A percentile compares a stretch with the other conserved stretches of the same genome.
These are phyloP conservation scores for Ostrea denselamellosa DNA, from an alignment of 1,140 invertebrate genomes.

Conservation along the genomic window DNA sequence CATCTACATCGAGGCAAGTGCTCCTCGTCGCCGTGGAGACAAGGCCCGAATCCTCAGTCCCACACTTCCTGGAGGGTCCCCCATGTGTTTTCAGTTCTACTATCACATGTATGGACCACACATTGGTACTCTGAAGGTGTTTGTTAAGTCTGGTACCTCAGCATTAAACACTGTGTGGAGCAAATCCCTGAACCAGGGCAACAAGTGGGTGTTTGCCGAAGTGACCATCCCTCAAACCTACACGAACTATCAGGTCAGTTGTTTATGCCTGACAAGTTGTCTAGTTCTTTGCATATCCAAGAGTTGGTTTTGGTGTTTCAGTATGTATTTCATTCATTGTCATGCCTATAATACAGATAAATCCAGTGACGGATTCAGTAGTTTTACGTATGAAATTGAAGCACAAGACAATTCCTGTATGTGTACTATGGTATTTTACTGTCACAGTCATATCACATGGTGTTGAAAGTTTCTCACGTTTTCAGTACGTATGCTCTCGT, in stretches of 20 bases:
- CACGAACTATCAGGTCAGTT: constrained; percentile 57
- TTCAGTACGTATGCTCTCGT: neutral
- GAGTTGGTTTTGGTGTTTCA: too few relatives aligned
- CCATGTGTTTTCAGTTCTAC: constrained; percentile 82
- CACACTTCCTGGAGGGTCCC: constrained; percentile 43
- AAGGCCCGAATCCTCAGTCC: constrained; percentile 67
- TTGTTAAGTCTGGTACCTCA: constrained; percentile 54
- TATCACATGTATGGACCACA: constrained; percentile 86
- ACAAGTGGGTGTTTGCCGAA: constrained; percentile 66
- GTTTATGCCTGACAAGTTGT: too few relatives aligned
- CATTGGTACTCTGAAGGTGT: constrained; percentile 68
- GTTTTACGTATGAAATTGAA: too few relatives aligned
- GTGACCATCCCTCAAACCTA: constrained; percentile 51
- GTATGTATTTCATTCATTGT: too few relatives aligned
- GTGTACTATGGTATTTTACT: too few relatives aligned
- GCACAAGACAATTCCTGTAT: too few relatives aligned
- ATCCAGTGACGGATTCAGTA: too few relatives aligned
- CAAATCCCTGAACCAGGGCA: constrained; percentile 67
- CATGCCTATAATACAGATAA: too few relatives aligned
- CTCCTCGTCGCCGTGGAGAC: constrained; percentile 64
- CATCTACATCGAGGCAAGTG: constrained; percentile 70
- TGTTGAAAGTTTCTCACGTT: neutral
- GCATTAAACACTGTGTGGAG: constrained; percentile 60
- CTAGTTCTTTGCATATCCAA: too few relatives aligned
- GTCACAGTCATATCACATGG: too few relatives aligned